Conservation (phyloP, 1,140 invertebrate genomes). For the Colletes latitarsis region DNA sequence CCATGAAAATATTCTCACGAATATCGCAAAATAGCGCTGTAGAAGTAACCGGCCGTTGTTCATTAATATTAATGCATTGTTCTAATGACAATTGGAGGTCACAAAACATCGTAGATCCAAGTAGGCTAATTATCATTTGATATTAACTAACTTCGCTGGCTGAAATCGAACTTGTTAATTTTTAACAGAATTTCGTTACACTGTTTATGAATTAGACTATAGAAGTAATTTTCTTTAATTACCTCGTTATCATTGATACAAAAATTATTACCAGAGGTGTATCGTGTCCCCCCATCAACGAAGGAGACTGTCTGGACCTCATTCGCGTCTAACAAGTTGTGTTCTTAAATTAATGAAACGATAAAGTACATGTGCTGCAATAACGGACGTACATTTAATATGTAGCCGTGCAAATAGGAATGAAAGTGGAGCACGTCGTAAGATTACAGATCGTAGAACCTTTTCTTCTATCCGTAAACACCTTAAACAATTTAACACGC, state of each 20-base stretch:
- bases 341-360: background rate
- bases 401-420: background rate
- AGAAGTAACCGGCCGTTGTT: background rate
- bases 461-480: background rate
- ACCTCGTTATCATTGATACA: no score
- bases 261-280: no score
- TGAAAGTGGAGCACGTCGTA: conserved; percentile 13
- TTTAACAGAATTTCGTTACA: no score
- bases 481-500: background rate
- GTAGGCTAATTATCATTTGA: no score
- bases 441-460: background rate
- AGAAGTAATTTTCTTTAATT: no score
- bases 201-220: no score
- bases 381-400: background rate
- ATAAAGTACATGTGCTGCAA: background rate
- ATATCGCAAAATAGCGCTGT: background rate
- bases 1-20: conserved; percentile 38
- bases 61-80: background rate
- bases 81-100: background rate
- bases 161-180: no score
- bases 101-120: background rate
- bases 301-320: background rate
- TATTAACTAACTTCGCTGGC: no score
- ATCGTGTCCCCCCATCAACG: no score
- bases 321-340: background rate